phyloP scores from a whole-genome alignment of 2,888 invertebrate species.

The Chloromyia formosa region DNA sequence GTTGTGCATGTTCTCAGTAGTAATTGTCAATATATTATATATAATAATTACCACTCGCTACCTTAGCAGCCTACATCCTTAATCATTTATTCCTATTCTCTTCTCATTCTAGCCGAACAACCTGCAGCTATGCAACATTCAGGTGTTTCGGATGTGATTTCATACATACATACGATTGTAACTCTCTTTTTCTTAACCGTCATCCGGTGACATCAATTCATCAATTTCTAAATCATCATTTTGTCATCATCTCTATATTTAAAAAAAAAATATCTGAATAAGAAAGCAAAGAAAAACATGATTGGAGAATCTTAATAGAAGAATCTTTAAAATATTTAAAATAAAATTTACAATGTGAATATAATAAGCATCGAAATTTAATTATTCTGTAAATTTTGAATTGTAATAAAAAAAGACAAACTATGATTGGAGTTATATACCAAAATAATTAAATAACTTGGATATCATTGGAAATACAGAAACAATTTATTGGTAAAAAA shows the following conservation, averaged over 20 bases:
- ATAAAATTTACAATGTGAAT: background rate
- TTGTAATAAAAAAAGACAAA: background rate
- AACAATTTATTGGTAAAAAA: too few relatives aligned
- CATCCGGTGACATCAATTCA: conserved; percentile 1
- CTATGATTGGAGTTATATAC: background rate
- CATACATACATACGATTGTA: background rate
- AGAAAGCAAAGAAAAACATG: too few relatives aligned
- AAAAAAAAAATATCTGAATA: background rate
- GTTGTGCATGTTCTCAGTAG: conserved; percentile 82
- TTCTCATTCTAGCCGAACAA: conserved; percentile 63
- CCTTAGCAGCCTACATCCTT: too few relatives aligned
- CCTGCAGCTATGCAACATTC: conserved; percentile 65
- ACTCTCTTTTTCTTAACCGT: background rate
- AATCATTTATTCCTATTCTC: too few relatives aligned
- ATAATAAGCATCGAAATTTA: conserved; percentile 1
- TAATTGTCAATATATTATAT: conserved; percentile 60
- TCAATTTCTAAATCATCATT: background rate
- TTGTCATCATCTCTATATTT: background rate
- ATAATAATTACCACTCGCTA: too few relatives aligned
- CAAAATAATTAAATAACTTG: background rate
- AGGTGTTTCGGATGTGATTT: conserved; percentile 44
- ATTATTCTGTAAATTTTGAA: conserved; percentile 4
- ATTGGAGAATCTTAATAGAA: too few relatives aligned
- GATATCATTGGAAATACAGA: too few relatives aligned
- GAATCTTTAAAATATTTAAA: too few relatives aligned